Conservation (phyloP, 1,140 invertebrate species). For the Piezodorus guildinii region DNA sequence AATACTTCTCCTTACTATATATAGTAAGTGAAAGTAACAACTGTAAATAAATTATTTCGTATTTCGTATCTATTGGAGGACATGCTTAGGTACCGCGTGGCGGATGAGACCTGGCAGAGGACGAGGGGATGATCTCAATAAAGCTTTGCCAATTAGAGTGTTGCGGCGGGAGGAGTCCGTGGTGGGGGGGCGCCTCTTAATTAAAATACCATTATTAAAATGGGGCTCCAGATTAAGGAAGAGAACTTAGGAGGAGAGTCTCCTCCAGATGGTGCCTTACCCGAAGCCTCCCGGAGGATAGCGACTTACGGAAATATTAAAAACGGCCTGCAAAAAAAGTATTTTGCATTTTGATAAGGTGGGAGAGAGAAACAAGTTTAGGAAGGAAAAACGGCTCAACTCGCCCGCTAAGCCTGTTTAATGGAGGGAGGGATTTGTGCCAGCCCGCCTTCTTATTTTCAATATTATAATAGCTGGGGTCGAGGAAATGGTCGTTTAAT, state of each 20-base stretch:
- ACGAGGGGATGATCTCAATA: conserved; percentile 24
- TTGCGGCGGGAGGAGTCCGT: conserved; percentile 12
- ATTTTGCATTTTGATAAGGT: conserved; percentile 27
- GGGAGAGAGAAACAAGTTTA: conserved; percentile 23
- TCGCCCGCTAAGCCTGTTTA: conserved; percentile 25
- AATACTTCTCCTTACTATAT: too few species aligned
- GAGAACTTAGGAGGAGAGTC: conserved; percentile 7
- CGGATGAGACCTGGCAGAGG: background rate
- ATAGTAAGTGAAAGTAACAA: too few species aligned
- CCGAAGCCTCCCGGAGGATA: background rate
- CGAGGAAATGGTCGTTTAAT: conserved; percentile 17
- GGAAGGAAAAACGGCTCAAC: conserved; percentile 21
- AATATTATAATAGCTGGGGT: conserved; percentile 22
- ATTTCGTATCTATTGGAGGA: too few species aligned
- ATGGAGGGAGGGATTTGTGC: conserved; percentile 19
- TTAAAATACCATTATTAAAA: conserved; percentile 28
- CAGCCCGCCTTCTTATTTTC: conserved; percentile 17
- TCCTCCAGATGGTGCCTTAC: conserved; percentile 5
- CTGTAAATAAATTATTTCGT: too few species aligned
- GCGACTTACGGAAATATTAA: conserved; percentile 24
- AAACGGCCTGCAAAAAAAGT: conserved; percentile 23
- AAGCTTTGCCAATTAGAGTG: conserved; percentile 23
- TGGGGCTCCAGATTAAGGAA: conserved; percentile 22
- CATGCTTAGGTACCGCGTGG: background rate
- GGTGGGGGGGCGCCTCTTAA: conserved; percentile 20